Percentiles rank a stretch among this genome's conserved stretches.
Conservation (phyloP, 2,113 vertebrate genomes). For the Salvator merianae region DNA sequence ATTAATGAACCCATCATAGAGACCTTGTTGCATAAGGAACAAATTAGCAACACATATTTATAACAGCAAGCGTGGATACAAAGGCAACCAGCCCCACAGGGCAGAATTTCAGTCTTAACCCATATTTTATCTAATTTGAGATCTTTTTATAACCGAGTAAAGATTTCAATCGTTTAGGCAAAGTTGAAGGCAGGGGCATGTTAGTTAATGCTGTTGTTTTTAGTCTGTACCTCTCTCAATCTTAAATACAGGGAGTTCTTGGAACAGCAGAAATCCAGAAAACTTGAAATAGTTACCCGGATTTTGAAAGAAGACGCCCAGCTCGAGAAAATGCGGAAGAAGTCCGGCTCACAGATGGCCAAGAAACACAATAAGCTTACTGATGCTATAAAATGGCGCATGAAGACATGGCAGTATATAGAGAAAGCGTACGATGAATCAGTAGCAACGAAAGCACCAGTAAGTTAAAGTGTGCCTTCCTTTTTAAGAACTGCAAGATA, state of each 20-base stretch:
- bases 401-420: constrained; percentile 65
- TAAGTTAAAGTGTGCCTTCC: constrained; percentile 16
- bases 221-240: constrained; percentile 29
- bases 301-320: constrained; percentile 78
- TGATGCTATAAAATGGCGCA: constrained; percentile 18
- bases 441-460: background rate
- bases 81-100: too few species aligned
- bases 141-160: too few species aligned
- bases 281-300: constrained; percentile 78
- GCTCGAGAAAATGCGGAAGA: constrained; percentile 55
- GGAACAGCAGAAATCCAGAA: constrained; percentile 79
- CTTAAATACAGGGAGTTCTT: constrained; percentile 77
- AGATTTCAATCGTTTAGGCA: background rate
- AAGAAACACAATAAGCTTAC: background rate
- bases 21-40: too few species aligned
- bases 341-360: background rate
- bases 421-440: constrained; percentile 37
- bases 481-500: background rate
- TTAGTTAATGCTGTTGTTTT: background rate
- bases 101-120: too few species aligned
- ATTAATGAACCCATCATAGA: too few species aligned
- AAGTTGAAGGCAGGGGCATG: background rate
- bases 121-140: too few species aligned
- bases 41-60: too few species aligned
- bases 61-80: too few species aligned